These are phyloP conservation scores for Panthera uncia DNA, from an alignment of 2,113 vertebrate genomes.

Conservation along the genomic window DNA sequence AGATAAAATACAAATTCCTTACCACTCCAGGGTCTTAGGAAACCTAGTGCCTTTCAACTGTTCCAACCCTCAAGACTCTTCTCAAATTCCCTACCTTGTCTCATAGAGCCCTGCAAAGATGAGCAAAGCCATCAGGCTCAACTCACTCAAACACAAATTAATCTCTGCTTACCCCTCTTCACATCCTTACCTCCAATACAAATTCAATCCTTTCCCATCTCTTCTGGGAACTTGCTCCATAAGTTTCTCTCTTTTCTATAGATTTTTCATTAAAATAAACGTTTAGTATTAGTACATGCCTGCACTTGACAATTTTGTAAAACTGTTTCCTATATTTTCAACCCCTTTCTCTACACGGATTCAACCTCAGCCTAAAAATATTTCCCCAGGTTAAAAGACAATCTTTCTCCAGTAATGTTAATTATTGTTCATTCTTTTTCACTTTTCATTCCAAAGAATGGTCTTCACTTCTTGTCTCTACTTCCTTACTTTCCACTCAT, in stretches of 20 bases:
- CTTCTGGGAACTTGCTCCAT: not conserved
- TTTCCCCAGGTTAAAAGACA: not conserved
- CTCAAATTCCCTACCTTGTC: not conserved
- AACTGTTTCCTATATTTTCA: not conserved
- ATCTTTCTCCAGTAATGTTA: not conserved
- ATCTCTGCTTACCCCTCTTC: not conserved
- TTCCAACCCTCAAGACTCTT: not conserved
- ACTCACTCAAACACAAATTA: not conserved
- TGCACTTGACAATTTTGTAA: not conserved
- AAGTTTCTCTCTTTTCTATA: not conserved
- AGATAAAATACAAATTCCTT: conserved; percentile 19
- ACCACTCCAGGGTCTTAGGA: not conserved
- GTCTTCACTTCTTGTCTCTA: not conserved
- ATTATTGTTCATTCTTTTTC: not conserved
- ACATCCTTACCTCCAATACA: not conserved
- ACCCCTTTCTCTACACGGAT: not conserved
- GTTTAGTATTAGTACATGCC: not conserved
- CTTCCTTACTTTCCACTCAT: not conserved
- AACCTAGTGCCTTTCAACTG: not conserved
- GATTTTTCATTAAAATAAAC: conserved; percentile 16
- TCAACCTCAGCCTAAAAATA: not conserved
- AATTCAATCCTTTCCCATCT: not conserved
- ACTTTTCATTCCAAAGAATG: not conserved
- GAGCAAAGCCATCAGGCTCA: not conserved
- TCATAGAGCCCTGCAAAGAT: not conserved